Evolutionary conservation across 2,888 invertebrate species (phyloP), one percentile per base, ranked within the genome.

Genomic region (Helicoverpa assulta): DNA sequence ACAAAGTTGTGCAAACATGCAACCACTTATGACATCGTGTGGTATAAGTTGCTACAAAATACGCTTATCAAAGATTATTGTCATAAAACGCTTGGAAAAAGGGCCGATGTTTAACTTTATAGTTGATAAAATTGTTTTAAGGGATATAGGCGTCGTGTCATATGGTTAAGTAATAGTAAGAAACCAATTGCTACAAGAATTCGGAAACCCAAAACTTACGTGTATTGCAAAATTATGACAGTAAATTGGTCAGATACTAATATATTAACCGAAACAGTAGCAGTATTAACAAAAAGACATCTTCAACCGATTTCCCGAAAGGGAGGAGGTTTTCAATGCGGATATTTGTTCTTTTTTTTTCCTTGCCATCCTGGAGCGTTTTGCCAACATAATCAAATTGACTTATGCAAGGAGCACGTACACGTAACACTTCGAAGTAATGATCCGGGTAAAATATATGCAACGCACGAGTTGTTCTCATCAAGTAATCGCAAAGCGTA

Each of bases 1-100:
- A 72, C 66, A 62, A 21, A 18, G 37, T 37, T 58, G 29, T 55
- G 55, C 64, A 72, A 64, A 77, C 78, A 77, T 65, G 2, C 58
- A 62, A 37, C 52, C 50, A 65, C 55, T 52, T 64, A 64, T 51
- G 55, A 63, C 54, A 51, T 33, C 26, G 63, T 76, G 76, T 60
- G 60, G 59, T 63, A 47, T 70, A 51, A 0, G 3, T 40, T 47
- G 43, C 26, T 33, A 59, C 14, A n/a, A 51, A 53, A 62, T 63
- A 70, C 6, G 16, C 19, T 61, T 62, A 70, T 75, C 59, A 59
- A n/a, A 19, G 21, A 26, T 18, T 64, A 65, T 7, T 58, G n/a
- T 37, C 16, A 52, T 64, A 55, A 58, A 57, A 19, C 0, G 6
- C 14, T 7, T 47, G 12, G 0, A 2, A 37, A 40, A 33, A 26